These are phyloP conservation scores for Pavo muticus DNA, from an alignment of 2,113 vertebrate species.

Conservation along the genomic window DNA sequence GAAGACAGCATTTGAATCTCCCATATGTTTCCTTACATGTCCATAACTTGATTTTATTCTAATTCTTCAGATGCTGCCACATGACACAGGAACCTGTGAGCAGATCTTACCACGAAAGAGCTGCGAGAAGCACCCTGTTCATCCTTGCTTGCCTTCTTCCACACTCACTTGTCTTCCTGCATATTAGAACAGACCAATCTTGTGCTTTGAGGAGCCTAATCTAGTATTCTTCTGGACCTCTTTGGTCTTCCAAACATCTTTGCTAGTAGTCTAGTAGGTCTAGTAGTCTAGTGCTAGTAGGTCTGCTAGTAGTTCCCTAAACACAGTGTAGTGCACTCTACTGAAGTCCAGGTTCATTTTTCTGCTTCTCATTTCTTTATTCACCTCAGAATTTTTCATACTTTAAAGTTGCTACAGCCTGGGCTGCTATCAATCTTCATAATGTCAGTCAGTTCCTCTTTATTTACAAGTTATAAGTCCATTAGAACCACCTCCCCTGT, in stretches of 20 bases:
- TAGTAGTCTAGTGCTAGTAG: too few species aligned
- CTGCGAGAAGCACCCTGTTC: background rate
- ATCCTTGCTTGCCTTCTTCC: background rate
- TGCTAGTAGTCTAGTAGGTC: too few species aligned
- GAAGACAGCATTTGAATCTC: background rate
- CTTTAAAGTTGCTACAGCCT: background rate
- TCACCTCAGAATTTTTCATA: background rate
- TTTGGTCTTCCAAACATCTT: background rate
- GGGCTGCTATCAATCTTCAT: background rate
- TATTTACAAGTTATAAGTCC: background rate
- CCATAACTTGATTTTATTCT: background rate
- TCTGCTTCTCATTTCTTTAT: too few species aligned
- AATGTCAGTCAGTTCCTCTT: background rate
- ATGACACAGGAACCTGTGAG: background rate
- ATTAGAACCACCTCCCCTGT: background rate
- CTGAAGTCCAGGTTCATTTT: background rate
- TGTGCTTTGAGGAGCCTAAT: background rate
- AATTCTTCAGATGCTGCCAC: background rate
- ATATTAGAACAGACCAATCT: background rate
- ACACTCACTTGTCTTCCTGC: accelerated
- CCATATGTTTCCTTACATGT: background rate
- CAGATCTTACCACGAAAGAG: background rate
- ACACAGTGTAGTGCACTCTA: background rate
- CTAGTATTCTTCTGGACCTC: background rate
- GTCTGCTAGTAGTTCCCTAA: background rate